Evolutionary conservation across 2,797 vertebrate species (phyloP).

Genomic region (Gymnothorax reevesii): DNA sequence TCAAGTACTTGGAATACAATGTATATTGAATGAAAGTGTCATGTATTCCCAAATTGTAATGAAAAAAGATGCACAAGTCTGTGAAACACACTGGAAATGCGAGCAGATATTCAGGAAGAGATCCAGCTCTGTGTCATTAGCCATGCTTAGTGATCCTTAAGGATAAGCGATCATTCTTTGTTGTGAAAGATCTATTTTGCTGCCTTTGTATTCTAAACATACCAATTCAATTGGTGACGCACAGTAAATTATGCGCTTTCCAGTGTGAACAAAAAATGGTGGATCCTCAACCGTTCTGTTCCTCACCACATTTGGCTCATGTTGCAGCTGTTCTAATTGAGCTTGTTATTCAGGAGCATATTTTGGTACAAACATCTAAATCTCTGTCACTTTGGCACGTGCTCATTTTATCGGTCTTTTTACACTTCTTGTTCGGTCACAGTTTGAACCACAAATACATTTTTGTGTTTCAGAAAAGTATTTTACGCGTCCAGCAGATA

Average conservation of each 20-base stretch:
- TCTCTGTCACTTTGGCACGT: neutral
- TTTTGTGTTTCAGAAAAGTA: too few species aligned
- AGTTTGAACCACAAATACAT: neutral
- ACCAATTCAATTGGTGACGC: neutral
- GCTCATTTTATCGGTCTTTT: neutral
- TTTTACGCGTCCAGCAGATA: too few species aligned
- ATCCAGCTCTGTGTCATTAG: neutral
- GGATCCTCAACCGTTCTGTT: neutral
- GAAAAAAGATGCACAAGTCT: neutral
- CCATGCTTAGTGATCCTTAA: neutral
- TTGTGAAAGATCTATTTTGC: neutral
- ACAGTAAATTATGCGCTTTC: neutral
- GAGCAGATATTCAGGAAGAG: too few species aligned
- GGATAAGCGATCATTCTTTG: neutral
- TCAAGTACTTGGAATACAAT: constrained; percentile 65
- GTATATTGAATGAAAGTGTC: neutral
- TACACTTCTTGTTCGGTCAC: neutral
- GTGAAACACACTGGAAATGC: neutral
- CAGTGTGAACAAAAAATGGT: neutral
- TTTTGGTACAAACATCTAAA: neutral
- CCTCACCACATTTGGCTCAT: neutral
- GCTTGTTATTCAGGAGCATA: too few species aligned
- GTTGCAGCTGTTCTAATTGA: neutral
- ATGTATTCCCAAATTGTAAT: neutral
- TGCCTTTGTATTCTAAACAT: neutral